phyloP scores from a whole-genome alignment of 2,113 vertebrate species.

The Andinoacara biseriatus region DNA sequence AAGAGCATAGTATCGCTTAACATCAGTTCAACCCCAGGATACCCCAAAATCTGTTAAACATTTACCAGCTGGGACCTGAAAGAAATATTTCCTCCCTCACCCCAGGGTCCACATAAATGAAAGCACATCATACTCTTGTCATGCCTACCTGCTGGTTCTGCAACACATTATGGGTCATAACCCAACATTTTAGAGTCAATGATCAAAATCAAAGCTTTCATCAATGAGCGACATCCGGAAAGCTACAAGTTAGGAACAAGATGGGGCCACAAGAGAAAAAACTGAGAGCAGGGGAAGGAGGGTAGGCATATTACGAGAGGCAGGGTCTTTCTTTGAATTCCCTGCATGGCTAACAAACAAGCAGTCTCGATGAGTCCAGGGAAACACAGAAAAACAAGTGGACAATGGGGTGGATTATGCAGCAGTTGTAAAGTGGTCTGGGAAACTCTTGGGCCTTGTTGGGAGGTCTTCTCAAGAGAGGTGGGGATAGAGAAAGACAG shows the following conservation, averaged over 20 bases:
- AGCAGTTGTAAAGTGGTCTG: constrained; percentile 71
- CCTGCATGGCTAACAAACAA: constrained; percentile 60
- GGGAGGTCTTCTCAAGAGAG: constrained; percentile 69
- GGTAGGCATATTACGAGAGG: neutral
- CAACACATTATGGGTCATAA: constrained; percentile 49
- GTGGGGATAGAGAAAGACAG: constrained; percentile 17
- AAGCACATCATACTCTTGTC: constrained; percentile 46
- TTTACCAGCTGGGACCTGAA: constrained; percentile 25
- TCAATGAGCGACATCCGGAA: constrained; percentile 26
- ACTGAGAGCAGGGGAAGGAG: neutral
- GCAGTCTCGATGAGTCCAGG: constrained; percentile 49
- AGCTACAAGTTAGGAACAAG: constrained; percentile 45
- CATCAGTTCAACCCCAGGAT: neutral
- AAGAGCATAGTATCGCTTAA: constrained; percentile 27
- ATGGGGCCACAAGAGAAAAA: constrained; percentile 12
- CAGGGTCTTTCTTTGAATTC: constrained; percentile 36
- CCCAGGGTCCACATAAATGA: constrained; percentile 27
- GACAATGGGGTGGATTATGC: constrained; percentile 71
- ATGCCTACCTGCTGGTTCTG: constrained; percentile 34
- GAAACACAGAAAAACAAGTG: constrained; percentile 45
- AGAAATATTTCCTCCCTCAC: constrained; percentile 37
- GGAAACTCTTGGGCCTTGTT: constrained; percentile 69
- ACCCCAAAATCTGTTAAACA: constrained; percentile 34
- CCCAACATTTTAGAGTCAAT: constrained; percentile 24
- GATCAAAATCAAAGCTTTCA: constrained; percentile 55